Conservation (phyloP, 2,113 vertebrate species). For the Morone saxatilis region DNA sequence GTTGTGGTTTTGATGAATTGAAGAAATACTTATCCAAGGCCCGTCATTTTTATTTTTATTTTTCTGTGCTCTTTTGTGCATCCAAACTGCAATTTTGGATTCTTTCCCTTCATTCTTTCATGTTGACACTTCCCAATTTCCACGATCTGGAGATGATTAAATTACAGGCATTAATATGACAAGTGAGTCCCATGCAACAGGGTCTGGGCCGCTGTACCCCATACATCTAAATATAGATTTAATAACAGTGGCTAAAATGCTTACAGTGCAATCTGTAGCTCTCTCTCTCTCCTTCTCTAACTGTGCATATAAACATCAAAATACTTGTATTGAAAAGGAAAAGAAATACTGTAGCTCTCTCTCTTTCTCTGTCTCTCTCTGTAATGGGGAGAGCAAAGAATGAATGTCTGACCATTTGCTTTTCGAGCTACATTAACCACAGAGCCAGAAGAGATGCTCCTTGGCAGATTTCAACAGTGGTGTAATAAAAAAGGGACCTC, state of each 20-base stretch:
- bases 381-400: constrained; percentile 76
- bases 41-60: constrained; percentile 37
- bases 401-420: constrained; percentile 81
- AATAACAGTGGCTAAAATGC: constrained; percentile 79
- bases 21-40: constrained; percentile 56
- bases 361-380: constrained; percentile 28
- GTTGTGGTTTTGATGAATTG: constrained; percentile 54
- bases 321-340: constrained; percentile 65
- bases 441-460: constrained; percentile 72
- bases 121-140: constrained; percentile 78
- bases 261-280: constrained; percentile 77
- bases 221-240: constrained; percentile 84
- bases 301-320: constrained; percentile 78
- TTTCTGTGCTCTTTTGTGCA: constrained; percentile 42
- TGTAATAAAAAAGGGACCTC: constrained; percentile 73
- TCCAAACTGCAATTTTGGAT: constrained; percentile 36
- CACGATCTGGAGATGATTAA: constrained; percentile 73
- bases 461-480: constrained; percentile 76
- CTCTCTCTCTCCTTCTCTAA: constrained; percentile 23
- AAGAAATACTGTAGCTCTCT: constrained; percentile 43
- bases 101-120: constrained; percentile 67
- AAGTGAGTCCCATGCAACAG: constrained; percentile 64
- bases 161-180: constrained; percentile 79
- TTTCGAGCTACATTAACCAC: constrained; percentile 83
- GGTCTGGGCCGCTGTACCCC: constrained; percentile 50